phyloP scores from a whole-genome alignment of 1,140 invertebrate genomes.

The Orchesella cincta region DNA sequence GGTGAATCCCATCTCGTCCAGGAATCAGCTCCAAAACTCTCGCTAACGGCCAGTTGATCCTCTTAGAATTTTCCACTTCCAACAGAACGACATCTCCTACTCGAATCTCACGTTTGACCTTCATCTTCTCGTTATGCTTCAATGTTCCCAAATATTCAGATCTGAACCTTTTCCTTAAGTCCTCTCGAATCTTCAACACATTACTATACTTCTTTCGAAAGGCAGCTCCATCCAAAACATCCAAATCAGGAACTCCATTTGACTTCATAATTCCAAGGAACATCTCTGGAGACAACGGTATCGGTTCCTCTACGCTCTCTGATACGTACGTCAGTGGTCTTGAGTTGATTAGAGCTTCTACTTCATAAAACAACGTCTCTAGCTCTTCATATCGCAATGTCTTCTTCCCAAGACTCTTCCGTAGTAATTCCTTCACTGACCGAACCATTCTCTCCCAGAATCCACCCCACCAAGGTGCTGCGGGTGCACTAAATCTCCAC shows the following conservation, averaged over 20 bases:
- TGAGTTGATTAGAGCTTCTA: not conserved
- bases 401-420: not conserved
- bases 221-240: not conserved
- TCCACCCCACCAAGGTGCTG: slow-evolving; percentile 20
- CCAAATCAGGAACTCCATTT: not conserved
- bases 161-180: not conserved
- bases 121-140: not conserved
- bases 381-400: not conserved
- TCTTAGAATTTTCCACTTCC: not conserved
- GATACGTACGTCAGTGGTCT: not conserved
- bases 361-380: not conserved
- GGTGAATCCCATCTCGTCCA: not conserved
- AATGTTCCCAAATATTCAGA: not conserved
- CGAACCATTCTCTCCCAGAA: slow-evolving; percentile 1
- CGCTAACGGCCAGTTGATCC: not conserved
- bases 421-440: not conserved
- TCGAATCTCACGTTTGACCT: not conserved
- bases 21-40: not conserved
- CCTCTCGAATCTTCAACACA: not conserved
- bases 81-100: not conserved
- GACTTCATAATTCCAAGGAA: not conserved
- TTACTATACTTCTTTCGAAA: not conserved
- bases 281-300: not conserved
- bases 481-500: not conserved
- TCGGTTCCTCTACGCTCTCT: not conserved